These are phyloP conservation scores for Molossus alvarezi DNA, from an alignment of 2,797 vertebrate species.

Conservation along the genomic window DNA sequence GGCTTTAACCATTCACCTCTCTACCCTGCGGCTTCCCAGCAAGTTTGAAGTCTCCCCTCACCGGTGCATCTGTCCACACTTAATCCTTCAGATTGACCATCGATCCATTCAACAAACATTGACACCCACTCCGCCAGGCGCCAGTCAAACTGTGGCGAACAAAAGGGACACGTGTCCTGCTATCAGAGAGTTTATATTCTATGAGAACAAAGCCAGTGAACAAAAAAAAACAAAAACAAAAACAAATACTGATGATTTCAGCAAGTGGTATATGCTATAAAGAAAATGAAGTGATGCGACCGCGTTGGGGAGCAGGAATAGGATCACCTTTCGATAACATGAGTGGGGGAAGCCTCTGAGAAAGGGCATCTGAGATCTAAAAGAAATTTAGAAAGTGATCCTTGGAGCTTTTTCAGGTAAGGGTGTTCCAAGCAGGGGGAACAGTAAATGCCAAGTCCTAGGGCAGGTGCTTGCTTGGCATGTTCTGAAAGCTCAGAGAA, in stretches of 20 bases:
- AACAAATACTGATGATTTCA: not conserved
- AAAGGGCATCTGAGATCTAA: not conserved
- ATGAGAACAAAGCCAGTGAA: not conserved
- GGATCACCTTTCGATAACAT: not conserved
- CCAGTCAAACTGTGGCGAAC: not conserved
- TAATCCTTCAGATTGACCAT: not conserved
- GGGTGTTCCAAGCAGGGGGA: not conserved
- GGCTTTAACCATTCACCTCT: conserved; percentile 36
- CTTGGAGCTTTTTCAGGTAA: not conserved
- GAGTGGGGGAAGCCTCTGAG: not conserved
- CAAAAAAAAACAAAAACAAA: not conserved
- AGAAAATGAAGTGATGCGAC: not conserved
- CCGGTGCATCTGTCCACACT: not conserved
- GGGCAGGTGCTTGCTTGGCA: not conserved
- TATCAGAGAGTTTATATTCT: not conserved
- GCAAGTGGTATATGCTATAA: not conserved
- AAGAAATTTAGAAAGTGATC: not conserved
- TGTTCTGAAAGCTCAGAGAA: not conserved
- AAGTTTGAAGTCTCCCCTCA: not conserved
- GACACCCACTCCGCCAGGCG: not conserved
- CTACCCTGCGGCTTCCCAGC: not conserved
- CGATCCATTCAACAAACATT: not conserved
- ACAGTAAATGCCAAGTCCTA: not conserved
- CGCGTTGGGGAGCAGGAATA: not conserved
- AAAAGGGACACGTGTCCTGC: not conserved